These are phyloP conservation scores for Parthenolecanium corni DNA, from an alignment of 2,888 invertebrate genomes.

Conservation along the genomic window DNA sequence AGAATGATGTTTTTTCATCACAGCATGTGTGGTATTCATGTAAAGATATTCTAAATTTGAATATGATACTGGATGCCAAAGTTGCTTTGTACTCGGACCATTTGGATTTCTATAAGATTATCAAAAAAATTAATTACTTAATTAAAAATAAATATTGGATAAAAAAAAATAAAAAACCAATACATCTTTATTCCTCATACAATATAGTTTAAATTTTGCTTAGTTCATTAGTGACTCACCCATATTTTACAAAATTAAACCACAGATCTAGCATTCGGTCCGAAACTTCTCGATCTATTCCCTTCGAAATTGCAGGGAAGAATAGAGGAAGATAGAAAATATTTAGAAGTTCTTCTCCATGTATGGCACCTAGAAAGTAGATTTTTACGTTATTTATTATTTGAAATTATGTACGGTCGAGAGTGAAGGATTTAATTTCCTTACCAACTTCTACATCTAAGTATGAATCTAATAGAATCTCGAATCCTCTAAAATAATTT, in stretches of 20 bases:
- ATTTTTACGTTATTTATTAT: background rate
- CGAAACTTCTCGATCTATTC: constrained; percentile 3
- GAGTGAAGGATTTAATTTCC: too few species aligned
- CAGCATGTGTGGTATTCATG: background rate
- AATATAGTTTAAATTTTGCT: too few species aligned
- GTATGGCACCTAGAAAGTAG: constrained; percentile 20
- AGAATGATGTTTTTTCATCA: background rate
- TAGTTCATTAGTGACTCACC: too few species aligned
- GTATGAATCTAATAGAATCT: too few species aligned
- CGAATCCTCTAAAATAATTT: background rate
- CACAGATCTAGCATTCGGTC: background rate
- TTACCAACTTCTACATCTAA: too few species aligned
- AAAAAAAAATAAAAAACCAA: too few species aligned
- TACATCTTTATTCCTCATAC: too few species aligned
- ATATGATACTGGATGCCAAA: background rate
- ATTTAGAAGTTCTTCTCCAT: constrained; percentile 27
- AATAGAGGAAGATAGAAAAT: constrained; percentile 20
- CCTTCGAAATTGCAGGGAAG: background rate
- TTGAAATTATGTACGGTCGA: background rate
- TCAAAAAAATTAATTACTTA: too few species aligned
- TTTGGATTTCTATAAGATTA: constrained; percentile 17
- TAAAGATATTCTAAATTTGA: constrained; percentile 5
- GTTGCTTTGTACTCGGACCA: background rate
- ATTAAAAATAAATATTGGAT: too few species aligned
- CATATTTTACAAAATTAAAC: background rate